These are phyloP conservation scores for Paguma larvata DNA, from an alignment of 2,797 vertebrate species.

Conservation along the genomic window DNA sequence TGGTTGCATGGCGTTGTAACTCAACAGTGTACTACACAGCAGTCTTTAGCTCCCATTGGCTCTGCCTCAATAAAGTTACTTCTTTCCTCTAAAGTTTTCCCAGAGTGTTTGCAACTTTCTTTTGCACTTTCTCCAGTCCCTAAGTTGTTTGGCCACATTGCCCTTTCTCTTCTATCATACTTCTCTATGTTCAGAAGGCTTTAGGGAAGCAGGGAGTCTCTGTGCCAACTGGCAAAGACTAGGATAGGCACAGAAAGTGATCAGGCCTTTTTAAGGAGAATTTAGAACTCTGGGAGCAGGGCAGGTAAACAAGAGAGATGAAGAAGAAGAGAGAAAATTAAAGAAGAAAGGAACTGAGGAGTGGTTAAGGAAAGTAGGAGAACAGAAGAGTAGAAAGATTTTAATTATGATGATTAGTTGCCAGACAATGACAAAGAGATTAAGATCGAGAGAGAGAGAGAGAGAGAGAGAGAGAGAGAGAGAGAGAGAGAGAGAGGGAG, in stretches of 20 bases:
- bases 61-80: not conserved
- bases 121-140: not conserved
- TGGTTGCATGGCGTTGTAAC: not conserved
- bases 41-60: not conserved
- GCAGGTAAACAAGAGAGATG: not conserved
- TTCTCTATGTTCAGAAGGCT: not conserved
- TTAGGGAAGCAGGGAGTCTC: not conserved
- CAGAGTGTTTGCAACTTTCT: not conserved
- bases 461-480: too few species aligned
- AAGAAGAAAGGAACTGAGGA: not conserved
- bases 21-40: not conserved
- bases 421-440: not conserved
- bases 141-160: not conserved
- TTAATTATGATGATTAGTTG: not conserved
- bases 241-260: not conserved
- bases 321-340: not conserved
- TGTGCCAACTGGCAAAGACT: not conserved
- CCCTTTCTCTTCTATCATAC: not conserved
- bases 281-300: not conserved
- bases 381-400: not conserved
- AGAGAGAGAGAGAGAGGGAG: not conserved
- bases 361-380: not conserved
- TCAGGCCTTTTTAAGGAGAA: not conserved
- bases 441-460: not conserved
- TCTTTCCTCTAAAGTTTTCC: slow-evolving; percentile 11